Evolutionary conservation across 1,140 invertebrate species (phyloP).

Genomic region (Ctenoplectra terminalis): DNA sequence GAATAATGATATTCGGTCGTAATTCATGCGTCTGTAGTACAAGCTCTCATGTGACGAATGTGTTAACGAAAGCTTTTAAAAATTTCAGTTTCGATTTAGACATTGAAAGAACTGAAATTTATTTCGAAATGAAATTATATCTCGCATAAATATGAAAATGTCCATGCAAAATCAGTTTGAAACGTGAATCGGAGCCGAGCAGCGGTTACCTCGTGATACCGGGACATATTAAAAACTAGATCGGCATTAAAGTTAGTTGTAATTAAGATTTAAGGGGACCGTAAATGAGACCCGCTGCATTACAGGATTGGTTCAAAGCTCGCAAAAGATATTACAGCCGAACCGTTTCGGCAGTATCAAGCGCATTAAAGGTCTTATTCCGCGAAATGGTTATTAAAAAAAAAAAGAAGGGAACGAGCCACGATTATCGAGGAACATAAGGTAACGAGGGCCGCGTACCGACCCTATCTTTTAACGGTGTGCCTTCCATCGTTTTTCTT

Average conservation of each 20-base stretch:
- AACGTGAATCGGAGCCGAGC: no score
- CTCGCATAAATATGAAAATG: no score
- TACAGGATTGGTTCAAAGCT: slow-evolving; percentile 10
- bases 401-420: slow-evolving; percentile 30
- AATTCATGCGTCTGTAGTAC: not conserved
- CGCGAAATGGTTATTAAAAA: slow-evolving; percentile 55
- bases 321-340: not conserved
- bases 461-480: slow-evolving; percentile 7
- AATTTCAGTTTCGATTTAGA: not conserved
- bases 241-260: slow-evolving; percentile 4
- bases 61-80: not conserved
- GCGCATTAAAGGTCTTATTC: slow-evolving; percentile 40
- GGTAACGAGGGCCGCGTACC: not conserved
- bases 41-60: no score
- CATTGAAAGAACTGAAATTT: not conserved
- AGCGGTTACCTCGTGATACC: not conserved
- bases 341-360: not conserved
- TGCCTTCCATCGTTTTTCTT: not conserved
- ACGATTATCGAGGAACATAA: slow-evolving; percentile 22
- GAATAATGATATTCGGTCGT: slow-evolving; percentile 8
- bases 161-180: not conserved
- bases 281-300: slow-evolving; percentile 2
- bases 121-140: no score
- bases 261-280: slow-evolving; percentile 33
- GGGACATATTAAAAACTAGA: not conserved